phyloP scores from a whole-genome alignment of 2,888 invertebrate species.

The Erannis defoliaria region DNA sequence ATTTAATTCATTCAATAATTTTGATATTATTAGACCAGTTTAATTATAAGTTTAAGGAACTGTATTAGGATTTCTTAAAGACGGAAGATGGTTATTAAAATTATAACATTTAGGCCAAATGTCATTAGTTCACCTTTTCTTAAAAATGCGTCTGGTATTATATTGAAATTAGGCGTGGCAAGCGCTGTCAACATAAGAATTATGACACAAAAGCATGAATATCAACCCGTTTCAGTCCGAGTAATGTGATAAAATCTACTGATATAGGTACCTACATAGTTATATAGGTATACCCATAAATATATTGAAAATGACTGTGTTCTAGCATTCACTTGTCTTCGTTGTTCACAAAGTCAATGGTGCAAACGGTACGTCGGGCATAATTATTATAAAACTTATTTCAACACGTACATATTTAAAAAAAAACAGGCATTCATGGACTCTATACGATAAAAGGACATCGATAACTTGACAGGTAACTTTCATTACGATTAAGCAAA shows the following conservation, averaged over 20 bases:
- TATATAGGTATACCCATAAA: no score
- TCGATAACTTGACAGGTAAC: not conserved
- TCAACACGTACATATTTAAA: no score
- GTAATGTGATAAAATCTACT: no score
- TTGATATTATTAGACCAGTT: slow-evolving; percentile 16
- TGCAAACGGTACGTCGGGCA: no score
- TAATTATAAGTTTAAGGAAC: slow-evolving; percentile 20
- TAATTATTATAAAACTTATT: no score
- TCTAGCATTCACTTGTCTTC: no score
- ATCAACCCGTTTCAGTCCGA: not conserved
- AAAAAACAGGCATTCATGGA: not conserved
- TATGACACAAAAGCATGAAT: slow-evolving; percentile 9
- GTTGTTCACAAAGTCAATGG: no score
- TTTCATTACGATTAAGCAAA: slow-evolving; percentile 1
- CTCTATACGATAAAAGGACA: not conserved
- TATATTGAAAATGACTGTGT: no score
- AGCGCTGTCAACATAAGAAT: slow-evolving; percentile 14
- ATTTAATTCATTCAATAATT: slow-evolving; percentile 5
- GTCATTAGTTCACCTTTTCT: slow-evolving; percentile 36
- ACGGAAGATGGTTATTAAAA: slow-evolving; percentile 40
- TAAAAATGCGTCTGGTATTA: slow-evolving; percentile 14
- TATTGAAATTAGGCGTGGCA: slow-evolving; percentile 20
- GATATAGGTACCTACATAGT: no score
- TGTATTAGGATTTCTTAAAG: slow-evolving; percentile 8
- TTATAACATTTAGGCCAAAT: slow-evolving; percentile 43